Percentiles rank a stretch among this genome's conserved stretches.
Conservation (phyloP, 2,113 vertebrate species). For the Maccullochella peelii region DNA sequence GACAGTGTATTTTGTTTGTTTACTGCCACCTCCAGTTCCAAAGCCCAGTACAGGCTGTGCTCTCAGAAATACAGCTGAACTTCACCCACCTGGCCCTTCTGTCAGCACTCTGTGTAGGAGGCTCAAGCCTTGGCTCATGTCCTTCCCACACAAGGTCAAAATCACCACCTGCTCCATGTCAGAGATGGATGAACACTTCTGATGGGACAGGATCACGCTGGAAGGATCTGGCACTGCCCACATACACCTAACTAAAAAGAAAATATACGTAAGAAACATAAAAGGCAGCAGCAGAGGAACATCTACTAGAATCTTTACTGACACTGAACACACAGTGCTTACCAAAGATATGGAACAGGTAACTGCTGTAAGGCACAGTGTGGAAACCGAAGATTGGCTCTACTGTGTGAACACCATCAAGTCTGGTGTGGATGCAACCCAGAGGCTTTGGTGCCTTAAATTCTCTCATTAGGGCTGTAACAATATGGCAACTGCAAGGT, state of each 20-base stretch:
- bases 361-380: conserved; percentile 58
- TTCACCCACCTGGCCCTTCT: conserved; percentile 55
- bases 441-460: conserved; percentile 66
- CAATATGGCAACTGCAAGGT: not conserved
- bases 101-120: conserved; percentile 66
- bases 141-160: conserved; percentile 77
- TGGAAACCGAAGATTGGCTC: conserved; percentile 73
- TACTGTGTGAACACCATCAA: not conserved
- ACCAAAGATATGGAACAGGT: conserved; percentile 73
- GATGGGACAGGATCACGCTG: conserved; percentile 67
- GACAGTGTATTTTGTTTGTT: conserved; percentile 25
- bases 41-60: conserved; percentile 15
- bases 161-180: conserved; percentile 80
- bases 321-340: conserved; percentile 17
- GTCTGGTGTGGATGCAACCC: conserved; percentile 20
- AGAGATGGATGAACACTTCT: conserved; percentile 57
- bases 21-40: not conserved
- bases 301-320: not conserved
- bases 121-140: conserved; percentile 71
- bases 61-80: conserved; percentile 8
- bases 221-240: conserved; percentile 72
- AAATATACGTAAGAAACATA: not conserved
- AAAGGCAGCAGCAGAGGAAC: not conserved
- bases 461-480: conserved; percentile 80
- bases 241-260: conserved; percentile 73